phyloP scores from a whole-genome alignment of 2,797 vertebrate genomes.

The Gila robusta region DNA sequence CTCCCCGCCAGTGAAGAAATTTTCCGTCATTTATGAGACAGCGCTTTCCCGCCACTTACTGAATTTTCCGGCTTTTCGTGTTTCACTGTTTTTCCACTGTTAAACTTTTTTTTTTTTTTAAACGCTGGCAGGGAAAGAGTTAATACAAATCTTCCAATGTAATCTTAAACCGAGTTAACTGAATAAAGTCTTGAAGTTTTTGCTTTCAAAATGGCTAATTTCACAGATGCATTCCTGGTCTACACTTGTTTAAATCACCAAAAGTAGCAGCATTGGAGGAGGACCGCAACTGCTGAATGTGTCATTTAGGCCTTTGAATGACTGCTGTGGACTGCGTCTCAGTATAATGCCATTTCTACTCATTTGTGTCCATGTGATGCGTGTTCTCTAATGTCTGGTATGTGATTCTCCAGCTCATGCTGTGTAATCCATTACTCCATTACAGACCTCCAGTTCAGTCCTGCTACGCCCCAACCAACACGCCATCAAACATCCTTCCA shows the following conservation, averaged over 20 bases:
- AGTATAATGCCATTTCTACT: not conserved
- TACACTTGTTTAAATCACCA: not conserved
- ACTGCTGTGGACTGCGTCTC: not conserved
- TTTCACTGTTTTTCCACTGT: not conserved
- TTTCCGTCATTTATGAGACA: no score
- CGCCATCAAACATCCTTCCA: conserved; percentile 9
- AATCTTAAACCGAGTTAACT: not conserved
- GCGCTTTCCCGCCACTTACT: no score
- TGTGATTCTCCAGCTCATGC: conserved; percentile 58
- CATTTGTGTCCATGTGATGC: not conserved
- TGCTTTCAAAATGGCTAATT: not conserved
- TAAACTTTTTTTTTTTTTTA: no score
- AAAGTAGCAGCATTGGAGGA: not conserved
- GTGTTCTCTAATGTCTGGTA: conserved; percentile 21
- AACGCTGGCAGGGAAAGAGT: no score
- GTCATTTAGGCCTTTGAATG: not conserved
- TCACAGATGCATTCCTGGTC: not conserved
- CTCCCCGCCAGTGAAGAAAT: no score
- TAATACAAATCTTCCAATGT: not conserved
- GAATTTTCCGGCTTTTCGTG: no score
- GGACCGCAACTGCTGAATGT: not conserved
- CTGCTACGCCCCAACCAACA: not conserved
- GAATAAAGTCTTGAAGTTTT: not conserved
- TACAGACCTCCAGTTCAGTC: conserved; percentile 13
- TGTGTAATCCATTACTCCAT: conserved; percentile 69